A percentile compares a stretch with the other conserved stretches of the same genome.
phyloP scores from a whole-genome alignment of 2,113 vertebrate genomes.

The Rhynchopsitta pachyrhyncha region DNA sequence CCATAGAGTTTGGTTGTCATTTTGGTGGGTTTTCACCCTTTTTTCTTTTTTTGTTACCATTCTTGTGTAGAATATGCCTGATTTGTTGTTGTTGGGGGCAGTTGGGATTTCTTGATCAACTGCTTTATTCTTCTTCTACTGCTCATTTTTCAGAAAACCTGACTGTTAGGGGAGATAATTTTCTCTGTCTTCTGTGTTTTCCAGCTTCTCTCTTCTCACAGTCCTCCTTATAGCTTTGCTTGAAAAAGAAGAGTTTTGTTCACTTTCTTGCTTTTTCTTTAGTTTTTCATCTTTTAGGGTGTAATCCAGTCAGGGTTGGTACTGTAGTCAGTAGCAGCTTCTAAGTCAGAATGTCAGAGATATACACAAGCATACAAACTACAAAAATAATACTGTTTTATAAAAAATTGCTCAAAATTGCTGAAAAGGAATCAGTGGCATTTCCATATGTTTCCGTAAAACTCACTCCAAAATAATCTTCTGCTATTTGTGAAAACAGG shows the following conservation, averaged over 20 bases:
- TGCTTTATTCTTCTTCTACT: neutral
- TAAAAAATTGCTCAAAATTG: neutral
- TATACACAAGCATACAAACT: neutral
- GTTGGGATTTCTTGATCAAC: neutral
- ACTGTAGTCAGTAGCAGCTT: neutral
- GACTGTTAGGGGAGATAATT: neutral
- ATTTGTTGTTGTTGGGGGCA: neutral
- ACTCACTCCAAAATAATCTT: neutral
- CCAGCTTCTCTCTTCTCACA: neutral
- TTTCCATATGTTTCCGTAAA: neutral
- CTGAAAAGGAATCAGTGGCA: neutral
- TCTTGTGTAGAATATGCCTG: neutral
- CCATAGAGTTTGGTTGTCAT: neutral
- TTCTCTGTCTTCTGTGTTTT: neutral
- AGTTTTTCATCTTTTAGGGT: neutral
- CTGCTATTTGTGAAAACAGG: neutral
- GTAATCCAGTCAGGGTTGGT: neutral
- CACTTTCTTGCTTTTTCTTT: neutral
- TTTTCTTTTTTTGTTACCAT: neutral
- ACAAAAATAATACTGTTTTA: neutral
- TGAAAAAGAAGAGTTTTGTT: neutral
- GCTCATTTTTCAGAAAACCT: neutral
- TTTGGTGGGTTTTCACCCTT: accelerated
- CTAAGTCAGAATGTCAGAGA: neutral
- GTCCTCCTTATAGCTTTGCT: neutral